Evolutionary conservation across 2,113 vertebrate genomes (phyloP).

Genomic region (Notechis scutatus): DNA sequence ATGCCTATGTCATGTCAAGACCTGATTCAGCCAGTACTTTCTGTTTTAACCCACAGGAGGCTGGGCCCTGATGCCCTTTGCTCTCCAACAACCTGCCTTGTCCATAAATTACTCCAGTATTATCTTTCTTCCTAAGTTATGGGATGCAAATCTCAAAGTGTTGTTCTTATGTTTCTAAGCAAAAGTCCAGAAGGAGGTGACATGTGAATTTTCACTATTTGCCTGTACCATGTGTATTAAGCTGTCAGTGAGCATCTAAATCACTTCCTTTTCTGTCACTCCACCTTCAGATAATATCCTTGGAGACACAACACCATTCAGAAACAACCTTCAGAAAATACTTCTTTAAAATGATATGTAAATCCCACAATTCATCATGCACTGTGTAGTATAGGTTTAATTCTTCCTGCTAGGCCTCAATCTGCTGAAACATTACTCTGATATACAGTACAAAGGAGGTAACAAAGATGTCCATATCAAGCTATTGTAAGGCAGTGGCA

Average conservation of each 20-base stretch:
- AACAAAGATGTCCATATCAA: conserved; percentile 93
- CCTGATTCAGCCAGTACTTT: conserved; percentile 48
- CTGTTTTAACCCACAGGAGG: conserved; percentile 34
- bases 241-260: conserved; percentile 95
- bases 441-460: conserved; percentile 87
- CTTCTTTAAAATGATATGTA: conserved; percentile 88
- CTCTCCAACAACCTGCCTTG: conserved; percentile 37
- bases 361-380: conserved; percentile 88
- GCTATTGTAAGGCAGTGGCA: conserved; percentile 86
- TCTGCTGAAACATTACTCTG: conserved; percentile 84
- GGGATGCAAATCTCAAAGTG: neutral
- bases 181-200: conserved; percentile 28
- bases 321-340: conserved; percentile 67
- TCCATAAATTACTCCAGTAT: conserved; percentile 47
- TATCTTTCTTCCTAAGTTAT: conserved; percentile 23
- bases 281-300: conserved; percentile 77
- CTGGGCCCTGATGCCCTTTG: conserved; percentile 22
- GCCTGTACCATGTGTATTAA: conserved; percentile 87
- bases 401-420: conserved; percentile 83
- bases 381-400: conserved; percentile 82
- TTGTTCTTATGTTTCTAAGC: conserved; percentile 4
- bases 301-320: conserved; percentile 85
- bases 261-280: conserved; percentile 90
- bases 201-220: conserved; percentile 66
- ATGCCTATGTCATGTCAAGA: conserved; percentile 53